These are phyloP conservation scores for Donacobius atricapilla DNA, from an alignment of 2,113 vertebrate genomes.

Conservation along the genomic window DNA sequence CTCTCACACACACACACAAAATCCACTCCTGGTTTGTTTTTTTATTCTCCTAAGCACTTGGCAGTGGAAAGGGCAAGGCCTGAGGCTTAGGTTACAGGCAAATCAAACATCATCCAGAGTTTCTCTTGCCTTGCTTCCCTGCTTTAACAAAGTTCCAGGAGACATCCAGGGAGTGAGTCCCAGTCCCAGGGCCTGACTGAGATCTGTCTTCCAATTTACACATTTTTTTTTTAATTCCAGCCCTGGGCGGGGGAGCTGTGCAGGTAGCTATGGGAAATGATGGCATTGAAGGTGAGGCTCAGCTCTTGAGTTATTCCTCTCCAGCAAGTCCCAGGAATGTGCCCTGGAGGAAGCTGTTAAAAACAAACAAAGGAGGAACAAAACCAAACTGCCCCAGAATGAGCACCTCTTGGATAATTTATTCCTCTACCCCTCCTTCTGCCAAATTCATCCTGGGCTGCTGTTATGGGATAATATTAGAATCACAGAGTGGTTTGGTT, in stretches of 20 bases:
- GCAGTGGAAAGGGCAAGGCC: neutral
- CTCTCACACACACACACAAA: neutral
- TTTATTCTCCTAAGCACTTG: slow-evolving; percentile 32
- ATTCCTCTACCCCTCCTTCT: neutral
- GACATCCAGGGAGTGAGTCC: fast-evolving
- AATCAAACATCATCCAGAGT: neutral
- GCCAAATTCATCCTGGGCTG: neutral
- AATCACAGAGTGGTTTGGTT: neutral
- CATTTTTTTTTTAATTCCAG: neutral
- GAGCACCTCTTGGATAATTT: neutral
- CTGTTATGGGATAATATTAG: neutral
- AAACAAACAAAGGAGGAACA: neutral
- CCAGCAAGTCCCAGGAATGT: neutral
- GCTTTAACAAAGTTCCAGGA: neutral
- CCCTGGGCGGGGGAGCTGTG: neutral
- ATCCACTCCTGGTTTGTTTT: neutral
- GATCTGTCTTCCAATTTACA: neutral
- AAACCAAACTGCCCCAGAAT: neutral
- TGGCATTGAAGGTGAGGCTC: neutral
- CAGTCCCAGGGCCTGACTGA: neutral
- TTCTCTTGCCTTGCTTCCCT: neutral
- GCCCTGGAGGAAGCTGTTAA: neutral
- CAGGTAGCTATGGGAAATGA: neutral
- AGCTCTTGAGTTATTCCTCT: neutral
- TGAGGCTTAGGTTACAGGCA: neutral